Base-by-base conservation (phyloP, 2,113 vertebrate species). In the Colossoma macropomum region DNA sequence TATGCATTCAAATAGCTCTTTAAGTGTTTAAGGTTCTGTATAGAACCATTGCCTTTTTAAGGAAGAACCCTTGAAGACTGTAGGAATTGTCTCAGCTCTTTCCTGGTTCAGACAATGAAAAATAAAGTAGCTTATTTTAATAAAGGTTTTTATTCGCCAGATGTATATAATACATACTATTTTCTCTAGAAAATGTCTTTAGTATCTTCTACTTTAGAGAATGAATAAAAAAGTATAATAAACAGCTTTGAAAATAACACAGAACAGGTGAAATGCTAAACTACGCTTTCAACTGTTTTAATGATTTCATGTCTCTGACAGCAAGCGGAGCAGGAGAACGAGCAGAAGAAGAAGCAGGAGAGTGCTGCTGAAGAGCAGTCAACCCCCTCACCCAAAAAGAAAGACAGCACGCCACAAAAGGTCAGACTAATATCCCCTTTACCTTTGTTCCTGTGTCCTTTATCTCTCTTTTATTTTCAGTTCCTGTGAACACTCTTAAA, bases 261-360 rank as follows among this genome's bases (percentile, higher is more conserved):
- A 2, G 25, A 30, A 27, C 4, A 45, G 41, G 41, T 34, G 30
- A 17, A 19, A 66, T 27, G 3, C n/a, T 65, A 30, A 65, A 65
- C 0, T 63, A 27, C 34, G 7, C 4, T 38, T 30, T 68, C 8
- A 66, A n/a, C 0, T 41, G 23, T 74, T 1, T 38, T 0, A n/a
- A n/a, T 21, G 12, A 74, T 54, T 19, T n/a, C 30, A 0, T 34
- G n/a, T 75, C 32, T n/a, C 10, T 59, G 27, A 65, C 91, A 99
- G 98, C 92, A 93, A 91, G 96, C 96, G 0, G 96, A 97, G 87
- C 94, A 97, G 85, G 96, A 97, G 2, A 94, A 97, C 1, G 92
- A 97, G 76, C 89, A 91, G 86, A 97, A 92, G 88, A 97, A 93
- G 93, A 98, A 97, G 86, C 94, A 94, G 86, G 96, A 96, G 85